Conservation (phyloP, 2,888 invertebrate species). For the Rotaria socialis region DNA sequence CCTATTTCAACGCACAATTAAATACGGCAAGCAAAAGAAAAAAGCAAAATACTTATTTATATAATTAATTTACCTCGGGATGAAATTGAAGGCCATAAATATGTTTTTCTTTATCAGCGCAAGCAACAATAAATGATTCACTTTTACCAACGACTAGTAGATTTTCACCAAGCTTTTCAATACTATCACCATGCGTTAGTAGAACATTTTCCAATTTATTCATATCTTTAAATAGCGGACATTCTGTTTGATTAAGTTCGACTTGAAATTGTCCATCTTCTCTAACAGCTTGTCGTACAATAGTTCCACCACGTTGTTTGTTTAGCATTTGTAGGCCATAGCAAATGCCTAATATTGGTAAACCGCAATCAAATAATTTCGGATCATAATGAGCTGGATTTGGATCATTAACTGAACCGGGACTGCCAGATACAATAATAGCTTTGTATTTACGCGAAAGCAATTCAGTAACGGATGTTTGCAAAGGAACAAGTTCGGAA, state of each 20-base stretch:
- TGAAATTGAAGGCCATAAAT: constrained; percentile 87
- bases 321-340: constrained; percentile 75
- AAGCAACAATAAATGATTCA: constrained; percentile 3
- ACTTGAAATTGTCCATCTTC: constrained; percentile 90
- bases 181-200: constrained; percentile 92
- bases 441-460: background rate
- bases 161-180: constrained; percentile 57
- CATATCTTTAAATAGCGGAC: constrained; percentile 63
- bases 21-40: no score
- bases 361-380: background rate
- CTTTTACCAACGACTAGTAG: background rate
- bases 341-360: constrained; percentile 29
- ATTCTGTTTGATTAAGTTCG: constrained; percentile 71
- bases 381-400: constrained; percentile 15
- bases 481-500: background rate
- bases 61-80: constrained; percentile 78
- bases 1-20: no score
- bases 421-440: constrained; percentile 9
- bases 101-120: constrained; percentile 67
- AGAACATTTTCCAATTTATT: constrained; percentile 76
- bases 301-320: constrained; percentile 89
- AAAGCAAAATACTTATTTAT: background rate
- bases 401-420: constrained; percentile 16
- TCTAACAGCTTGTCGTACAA: constrained; percentile 76
- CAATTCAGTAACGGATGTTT: constrained; percentile 2